Evolutionary conservation across 2,113 vertebrate species (phyloP), one percentile per base, ranked within the genome.

Genomic region (Gnathonemus echidnorhynchus): DNA sequence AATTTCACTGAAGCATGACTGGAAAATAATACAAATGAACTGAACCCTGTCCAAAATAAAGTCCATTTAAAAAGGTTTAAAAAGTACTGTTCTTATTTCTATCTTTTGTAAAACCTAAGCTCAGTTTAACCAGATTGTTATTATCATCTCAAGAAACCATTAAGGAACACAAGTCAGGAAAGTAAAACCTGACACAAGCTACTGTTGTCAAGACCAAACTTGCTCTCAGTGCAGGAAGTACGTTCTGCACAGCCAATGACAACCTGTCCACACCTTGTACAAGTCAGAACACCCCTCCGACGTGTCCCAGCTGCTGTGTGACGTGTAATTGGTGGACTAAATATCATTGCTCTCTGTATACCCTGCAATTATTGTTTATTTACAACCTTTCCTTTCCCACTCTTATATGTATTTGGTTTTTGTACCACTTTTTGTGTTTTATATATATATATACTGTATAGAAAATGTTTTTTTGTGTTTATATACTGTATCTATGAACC

Each of bases 201-300:
- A 17, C 87, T 62, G 45, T 27, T 74, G 56, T 88, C 88, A 88
- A 88, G 58, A 70, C 56, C 58, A 70, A 88, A 70, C 42, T 48
- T 74, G 62, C 58, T 49, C 9, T 49, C 19, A 62, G 8, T 13
- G n/a, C 88, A 48, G 62, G 88, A 88, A 48, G 45, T 74, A 70
- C 11, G 3, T 70, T 66, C 19, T 48, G 19, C 88, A 70, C 62
- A 88, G 88, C 42, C 15, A 70, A 48, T 70, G 62, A 42, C 19
- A 45, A n/a, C 52, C 53, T 88, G 21, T 88, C 45, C 58, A 70
- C 62, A 88, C 52, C 52, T 62, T 24, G 45, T 42, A 15, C 56
- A 88, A 27, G 88, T 70, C 53, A 48, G 62, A 49, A 74, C 58
- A 88, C 5, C 42, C 52, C 42, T 88, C n/a, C 62, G 27, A 35